A percentile compares a stretch with the other conserved stretches of the same genome.
phyloP scores from a whole-genome alignment of 2,888 invertebrate genomes.

The Uropetala carovei region DNA sequence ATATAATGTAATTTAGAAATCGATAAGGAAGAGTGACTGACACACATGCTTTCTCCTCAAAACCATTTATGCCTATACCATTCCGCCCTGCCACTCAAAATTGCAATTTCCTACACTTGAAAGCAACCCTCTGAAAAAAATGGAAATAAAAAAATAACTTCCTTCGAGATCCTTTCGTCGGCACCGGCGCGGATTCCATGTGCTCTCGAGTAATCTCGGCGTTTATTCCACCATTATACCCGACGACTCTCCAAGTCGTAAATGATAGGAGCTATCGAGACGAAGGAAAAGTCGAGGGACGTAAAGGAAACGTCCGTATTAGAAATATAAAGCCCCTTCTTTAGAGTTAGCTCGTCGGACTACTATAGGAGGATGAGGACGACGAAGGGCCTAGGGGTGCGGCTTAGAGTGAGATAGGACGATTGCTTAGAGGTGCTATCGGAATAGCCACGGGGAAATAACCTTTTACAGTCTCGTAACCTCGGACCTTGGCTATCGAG shows the following conservation, averaged over 20 bases:
- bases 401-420: background rate
- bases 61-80: no score
- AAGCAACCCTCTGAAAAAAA: background rate
- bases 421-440: background rate
- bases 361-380: background rate
- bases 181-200: background rate
- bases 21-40: no score
- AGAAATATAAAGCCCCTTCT: background rate
- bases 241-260: background rate
- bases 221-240: slow-evolving; percentile 28
- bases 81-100: no score
- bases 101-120: background rate
- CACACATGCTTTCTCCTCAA: no score
- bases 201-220: slow-evolving; percentile 23
- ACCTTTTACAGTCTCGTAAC: slow-evolving; percentile 60
- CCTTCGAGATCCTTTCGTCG: background rate
- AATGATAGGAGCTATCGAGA: slow-evolving; percentile 25
- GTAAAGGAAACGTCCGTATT: background rate
- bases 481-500: slow-evolving; percentile 49
- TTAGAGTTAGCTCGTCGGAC: background rate
- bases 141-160: background rate
- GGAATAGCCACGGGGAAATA: slow-evolving; percentile 13
- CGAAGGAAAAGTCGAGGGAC: slow-evolving; percentile 18
- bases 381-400: background rate
- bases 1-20: no score